Conservation (phyloP, 1,140 invertebrate species). For the Dolichoris vasculosae region DNA sequence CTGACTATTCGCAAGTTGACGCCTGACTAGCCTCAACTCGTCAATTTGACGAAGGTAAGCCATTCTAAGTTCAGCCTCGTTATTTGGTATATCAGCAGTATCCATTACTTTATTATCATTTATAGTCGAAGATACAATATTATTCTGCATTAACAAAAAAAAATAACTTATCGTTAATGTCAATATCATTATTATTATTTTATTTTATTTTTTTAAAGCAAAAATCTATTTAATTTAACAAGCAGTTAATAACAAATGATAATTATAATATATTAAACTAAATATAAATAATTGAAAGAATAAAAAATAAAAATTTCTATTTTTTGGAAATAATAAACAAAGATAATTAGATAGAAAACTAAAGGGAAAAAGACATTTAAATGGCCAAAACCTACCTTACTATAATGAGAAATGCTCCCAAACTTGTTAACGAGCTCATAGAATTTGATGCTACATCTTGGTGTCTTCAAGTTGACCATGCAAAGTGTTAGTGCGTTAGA, state of each 20-base stretch:
- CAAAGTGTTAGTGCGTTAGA: slow-evolving; percentile 69
- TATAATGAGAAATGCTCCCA: slow-evolving; percentile 61
- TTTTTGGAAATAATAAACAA: slow-evolving; percentile 12
- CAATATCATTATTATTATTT: neutral
- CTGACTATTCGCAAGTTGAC: slow-evolving; percentile 85
- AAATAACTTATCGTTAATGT: neutral
- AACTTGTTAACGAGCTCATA: slow-evolving; percentile 70
- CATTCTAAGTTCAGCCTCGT: slow-evolving; percentile 79
- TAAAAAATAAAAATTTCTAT: neutral
- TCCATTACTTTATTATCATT: slow-evolving; percentile 70
- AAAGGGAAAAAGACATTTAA: slow-evolving; percentile 50
- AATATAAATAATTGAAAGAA: slow-evolving; percentile 6
- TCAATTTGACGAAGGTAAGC: slow-evolving; percentile 86
- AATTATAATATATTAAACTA: neutral
- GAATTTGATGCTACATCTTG: slow-evolving; percentile 68
- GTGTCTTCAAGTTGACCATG: slow-evolving; percentile 67
- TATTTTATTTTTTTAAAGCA: neutral
- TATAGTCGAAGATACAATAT: slow-evolving; percentile 62
- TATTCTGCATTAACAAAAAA: slow-evolving; percentile 51
- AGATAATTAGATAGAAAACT: slow-evolving; percentile 47
- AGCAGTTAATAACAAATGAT: slow-evolving; percentile 36
- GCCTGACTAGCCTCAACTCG: slow-evolving; percentile 83
- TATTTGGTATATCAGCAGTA: slow-evolving; percentile 68
- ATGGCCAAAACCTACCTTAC: slow-evolving; percentile 59
- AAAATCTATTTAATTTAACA: slow-evolving; percentile 10